Evolutionary conservation across 37 sponge, comb jelly and placozoan species (phyloP).

Genomic region (Eunapius fragilis): DNA sequence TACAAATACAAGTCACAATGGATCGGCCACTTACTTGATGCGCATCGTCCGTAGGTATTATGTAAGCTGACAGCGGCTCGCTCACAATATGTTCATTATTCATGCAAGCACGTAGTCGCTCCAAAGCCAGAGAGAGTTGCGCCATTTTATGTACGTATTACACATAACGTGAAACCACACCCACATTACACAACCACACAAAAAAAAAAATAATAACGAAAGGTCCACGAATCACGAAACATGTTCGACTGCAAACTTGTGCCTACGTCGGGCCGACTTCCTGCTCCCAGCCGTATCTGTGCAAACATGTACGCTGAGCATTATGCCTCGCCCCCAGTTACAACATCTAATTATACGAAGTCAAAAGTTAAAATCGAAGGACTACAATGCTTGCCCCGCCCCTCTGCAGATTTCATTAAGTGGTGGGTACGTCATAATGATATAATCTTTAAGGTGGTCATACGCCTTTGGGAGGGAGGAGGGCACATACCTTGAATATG

Average conservation of each 20-base stretch:
- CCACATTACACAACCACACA: conserved; percentile 11
- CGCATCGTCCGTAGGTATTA: conserved; percentile 91
- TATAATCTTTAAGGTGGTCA: too few relatives aligned
- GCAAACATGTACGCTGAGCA: not conserved
- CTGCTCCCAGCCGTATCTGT: not conserved
- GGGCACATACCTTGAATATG: too few relatives aligned
- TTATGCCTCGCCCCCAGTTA: too few relatives aligned
- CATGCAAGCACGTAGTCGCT: conserved; percentile 22
- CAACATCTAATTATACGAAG: too few relatives aligned
- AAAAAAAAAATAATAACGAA: not conserved
- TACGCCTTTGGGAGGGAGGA: too few relatives aligned
- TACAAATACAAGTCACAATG: too few relatives aligned
- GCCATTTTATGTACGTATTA: not conserved
- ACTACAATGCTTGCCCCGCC: too few relatives aligned
- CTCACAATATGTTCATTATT: not conserved
- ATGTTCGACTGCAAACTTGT: not conserved
- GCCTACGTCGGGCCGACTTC: not conserved
- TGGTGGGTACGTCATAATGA: too few relatives aligned
- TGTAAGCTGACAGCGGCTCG: conserved; percentile 67
- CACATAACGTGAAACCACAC: not conserved
- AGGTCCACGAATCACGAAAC: not conserved
- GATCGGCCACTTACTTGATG: conserved; percentile 94
- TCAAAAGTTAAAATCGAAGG: too few relatives aligned
- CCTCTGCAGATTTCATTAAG: too few relatives aligned
- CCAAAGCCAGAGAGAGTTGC: not conserved